These are phyloP conservation scores for Cynaeus angustus DNA, from an alignment of 2,888 invertebrate species.

Conservation along the genomic window DNA sequence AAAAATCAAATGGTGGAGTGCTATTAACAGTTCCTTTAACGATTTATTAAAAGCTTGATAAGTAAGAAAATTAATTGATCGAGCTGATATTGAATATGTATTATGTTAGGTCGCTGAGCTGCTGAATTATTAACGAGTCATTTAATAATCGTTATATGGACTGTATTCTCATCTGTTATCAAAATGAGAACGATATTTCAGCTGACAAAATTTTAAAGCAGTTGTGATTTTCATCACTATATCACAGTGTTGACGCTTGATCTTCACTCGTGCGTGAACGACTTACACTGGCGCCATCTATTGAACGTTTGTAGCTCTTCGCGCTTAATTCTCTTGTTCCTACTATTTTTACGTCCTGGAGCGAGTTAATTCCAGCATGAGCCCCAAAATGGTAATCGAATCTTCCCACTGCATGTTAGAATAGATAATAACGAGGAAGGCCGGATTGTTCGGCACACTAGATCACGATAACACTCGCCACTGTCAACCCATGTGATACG, in stretches of 20 bases:
- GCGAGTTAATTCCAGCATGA: not conserved
- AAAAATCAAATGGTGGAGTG: conserved; percentile 1
- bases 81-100: conserved; percentile 16
- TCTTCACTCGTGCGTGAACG: not conserved
- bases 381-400: conserved; percentile 15
- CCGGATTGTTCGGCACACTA: conserved; percentile 24
- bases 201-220: not conserved
- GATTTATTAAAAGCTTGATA: conserved; percentile 13
- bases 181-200: conserved; percentile 10
- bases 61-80: conserved; percentile 23
- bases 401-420: conserved; percentile 29
- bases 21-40: not conserved
- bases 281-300: conserved; percentile 3
- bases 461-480: conserved; percentile 38
- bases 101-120: conserved; percentile 18
- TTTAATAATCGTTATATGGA: conserved; percentile 26
- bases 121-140: conserved; percentile 30
- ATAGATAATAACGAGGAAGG: conserved; percentile 22
- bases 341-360: not conserved
- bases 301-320: not conserved
- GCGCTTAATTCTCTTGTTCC: conserved; percentile 1
- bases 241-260: not conserved
- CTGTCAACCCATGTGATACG: conserved; percentile 36
- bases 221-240: conserved; percentile 7
- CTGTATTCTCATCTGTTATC: conserved; percentile 8